phyloP scores from a whole-genome alignment of 2,797 vertebrate genomes.

The Strix occidentalis region DNA sequence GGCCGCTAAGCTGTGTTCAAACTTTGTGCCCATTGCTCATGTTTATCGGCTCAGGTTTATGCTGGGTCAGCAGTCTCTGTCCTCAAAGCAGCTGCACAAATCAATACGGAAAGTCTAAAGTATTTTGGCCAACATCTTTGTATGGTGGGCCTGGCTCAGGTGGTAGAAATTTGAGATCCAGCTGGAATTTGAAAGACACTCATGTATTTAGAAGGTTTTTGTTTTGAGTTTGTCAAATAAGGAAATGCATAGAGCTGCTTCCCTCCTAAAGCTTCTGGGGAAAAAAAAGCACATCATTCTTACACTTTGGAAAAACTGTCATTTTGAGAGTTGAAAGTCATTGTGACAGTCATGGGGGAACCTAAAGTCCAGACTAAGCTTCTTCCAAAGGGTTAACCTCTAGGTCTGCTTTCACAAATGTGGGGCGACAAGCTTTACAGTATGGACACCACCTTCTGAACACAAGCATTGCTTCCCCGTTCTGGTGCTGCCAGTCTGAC shows the following conservation, averaged over 20 bases:
- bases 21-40: rapidly evolving
- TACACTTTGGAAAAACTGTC: neutral
- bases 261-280: neutral
- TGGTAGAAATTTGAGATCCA: neutral
- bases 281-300: neutral
- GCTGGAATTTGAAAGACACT: neutral
- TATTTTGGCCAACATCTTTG: neutral
- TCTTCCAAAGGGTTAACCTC: neutral
- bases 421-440: neutral
- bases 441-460: neutral
- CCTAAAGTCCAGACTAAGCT: neutral
- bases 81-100: neutral
- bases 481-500: neutral
- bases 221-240: neutral
- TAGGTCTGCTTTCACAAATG: neutral
- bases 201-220: neutral
- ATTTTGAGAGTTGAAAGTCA: neutral
- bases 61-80: neutral
- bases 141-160: neutral
- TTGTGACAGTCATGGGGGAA: neutral
- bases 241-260: neutral
- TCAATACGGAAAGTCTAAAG: neutral
- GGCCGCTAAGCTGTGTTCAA: neutral
- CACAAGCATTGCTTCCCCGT: neutral
- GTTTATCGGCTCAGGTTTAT: neutral